These are phyloP conservation scores for Dione juno DNA, from an alignment of 2,888 invertebrate genomes.

Conservation along the genomic window DNA sequence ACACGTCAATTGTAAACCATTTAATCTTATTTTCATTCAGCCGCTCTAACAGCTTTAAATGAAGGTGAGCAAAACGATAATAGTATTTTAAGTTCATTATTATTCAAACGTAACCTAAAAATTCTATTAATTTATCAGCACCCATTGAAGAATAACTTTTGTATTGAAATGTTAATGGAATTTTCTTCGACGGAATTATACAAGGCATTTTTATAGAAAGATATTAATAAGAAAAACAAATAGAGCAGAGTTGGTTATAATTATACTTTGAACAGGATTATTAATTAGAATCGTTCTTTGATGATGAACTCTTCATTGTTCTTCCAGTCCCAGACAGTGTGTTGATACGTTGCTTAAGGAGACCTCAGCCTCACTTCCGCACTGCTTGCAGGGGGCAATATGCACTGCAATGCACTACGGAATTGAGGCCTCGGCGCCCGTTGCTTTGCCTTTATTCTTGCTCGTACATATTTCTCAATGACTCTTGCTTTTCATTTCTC, in stretches of 20 bases:
- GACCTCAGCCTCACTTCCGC: slow-evolving; percentile 93
- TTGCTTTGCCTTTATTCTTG: slow-evolving; percentile 52
- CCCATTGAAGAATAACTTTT: slow-evolving; percentile 1
- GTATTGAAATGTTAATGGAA: slow-evolving; percentile 19
- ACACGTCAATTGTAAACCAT: slow-evolving; percentile 8
- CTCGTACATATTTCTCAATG: slow-evolving; percentile 40
- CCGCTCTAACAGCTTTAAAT: slow-evolving; percentile 9
- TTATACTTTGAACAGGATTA: background rate
- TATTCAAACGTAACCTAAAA: slow-evolving; percentile 12
- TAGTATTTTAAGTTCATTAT: slow-evolving; percentile 22
- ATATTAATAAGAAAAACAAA: slow-evolving; percentile 10
- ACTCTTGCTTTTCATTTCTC: slow-evolving; percentile 26
- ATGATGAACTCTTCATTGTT: slow-evolving; percentile 28
- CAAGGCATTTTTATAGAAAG: background rate
- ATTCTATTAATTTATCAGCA: slow-evolving; percentile 13
- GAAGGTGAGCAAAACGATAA: slow-evolving; percentile 17
- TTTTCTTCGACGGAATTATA: slow-evolving; percentile 15
- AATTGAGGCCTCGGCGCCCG: slow-evolving; percentile 91
- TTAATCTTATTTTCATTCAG: slow-evolving; percentile 19
- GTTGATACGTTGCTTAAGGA: slow-evolving; percentile 61
- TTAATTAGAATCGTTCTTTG: slow-evolving; percentile 23
- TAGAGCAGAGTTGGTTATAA: background rate
- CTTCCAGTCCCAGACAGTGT: slow-evolving; percentile 29
- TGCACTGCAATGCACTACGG: slow-evolving; percentile 98
- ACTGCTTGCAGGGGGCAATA: slow-evolving; percentile 94